Conservation (phyloP, 2,113 vertebrate genomes). For the Ctenomys sociabilis region DNA sequence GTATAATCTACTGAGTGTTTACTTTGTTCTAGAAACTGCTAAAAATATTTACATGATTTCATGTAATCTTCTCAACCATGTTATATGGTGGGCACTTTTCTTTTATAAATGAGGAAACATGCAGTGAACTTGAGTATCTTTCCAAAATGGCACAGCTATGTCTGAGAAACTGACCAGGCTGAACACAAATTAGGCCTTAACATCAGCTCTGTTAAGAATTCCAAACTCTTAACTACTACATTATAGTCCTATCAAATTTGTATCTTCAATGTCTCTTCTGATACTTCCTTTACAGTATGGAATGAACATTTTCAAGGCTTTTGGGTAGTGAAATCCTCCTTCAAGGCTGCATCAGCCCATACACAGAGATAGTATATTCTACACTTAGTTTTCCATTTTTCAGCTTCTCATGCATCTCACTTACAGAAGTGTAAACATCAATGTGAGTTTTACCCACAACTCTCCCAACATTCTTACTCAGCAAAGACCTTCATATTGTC, state of each 20-base stretch:
- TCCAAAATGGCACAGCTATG: not conserved
- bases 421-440: not conserved
- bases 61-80: not conserved
- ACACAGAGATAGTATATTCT: not conserved
- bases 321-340: not conserved
- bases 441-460: not conserved
- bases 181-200: not conserved
- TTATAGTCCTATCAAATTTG: not conserved
- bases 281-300: not conserved
- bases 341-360: not conserved
- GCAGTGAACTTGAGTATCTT: not conserved
- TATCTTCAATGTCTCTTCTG: not conserved
- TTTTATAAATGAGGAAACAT: slow-evolving; percentile 9
- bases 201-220: not conserved
- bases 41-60: not conserved
- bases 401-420: not conserved
- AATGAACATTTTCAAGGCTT: not conserved
- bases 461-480: not conserved
- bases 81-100: not conserved
- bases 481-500: not conserved
- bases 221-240: not conserved
- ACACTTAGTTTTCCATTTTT: not conserved
- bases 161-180: not conserved
- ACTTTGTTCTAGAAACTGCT: not conserved
- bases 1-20: not conserved